Conservation (phyloP, 2,113 vertebrate genomes). For the Trogon surrucura region DNA sequence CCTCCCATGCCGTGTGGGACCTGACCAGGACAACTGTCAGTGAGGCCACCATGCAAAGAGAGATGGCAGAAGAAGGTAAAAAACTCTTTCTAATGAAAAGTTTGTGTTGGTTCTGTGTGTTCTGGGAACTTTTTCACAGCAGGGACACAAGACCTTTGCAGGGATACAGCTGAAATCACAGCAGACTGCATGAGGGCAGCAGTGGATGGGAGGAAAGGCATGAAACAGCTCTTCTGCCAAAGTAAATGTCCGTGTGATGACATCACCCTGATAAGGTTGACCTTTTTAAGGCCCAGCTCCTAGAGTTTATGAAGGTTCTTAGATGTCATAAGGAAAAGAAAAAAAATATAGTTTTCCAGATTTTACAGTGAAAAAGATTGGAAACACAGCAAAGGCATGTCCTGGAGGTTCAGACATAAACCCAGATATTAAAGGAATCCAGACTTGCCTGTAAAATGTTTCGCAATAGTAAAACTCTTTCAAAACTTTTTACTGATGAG, state of each 20-base stretch:
- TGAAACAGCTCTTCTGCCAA: not conserved
- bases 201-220: not conserved
- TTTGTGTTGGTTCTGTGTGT: not conserved
- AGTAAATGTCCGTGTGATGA: not conserved
- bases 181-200: not conserved
- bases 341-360: not conserved
- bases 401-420: not conserved
- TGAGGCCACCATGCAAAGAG: not conserved
- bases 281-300: not conserved
- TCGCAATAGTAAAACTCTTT: slow-evolving; percentile 4
- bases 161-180: not conserved
- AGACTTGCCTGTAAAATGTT: slow-evolving; percentile 7
- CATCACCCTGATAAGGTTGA: not conserved
- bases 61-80: not conserved
- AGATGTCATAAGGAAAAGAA: not conserved
- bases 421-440: not conserved
- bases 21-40: not conserved
- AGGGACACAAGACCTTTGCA: not conserved
- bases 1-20: not conserved
- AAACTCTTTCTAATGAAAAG: not conserved
- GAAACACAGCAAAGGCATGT: not conserved
- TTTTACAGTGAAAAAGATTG: not conserved
- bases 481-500: not conserved
- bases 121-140: not conserved
- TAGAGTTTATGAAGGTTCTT: not conserved